Conservation (phyloP, 2,797 vertebrate genomes). For the Odontamblyopus rebecca region DNA sequence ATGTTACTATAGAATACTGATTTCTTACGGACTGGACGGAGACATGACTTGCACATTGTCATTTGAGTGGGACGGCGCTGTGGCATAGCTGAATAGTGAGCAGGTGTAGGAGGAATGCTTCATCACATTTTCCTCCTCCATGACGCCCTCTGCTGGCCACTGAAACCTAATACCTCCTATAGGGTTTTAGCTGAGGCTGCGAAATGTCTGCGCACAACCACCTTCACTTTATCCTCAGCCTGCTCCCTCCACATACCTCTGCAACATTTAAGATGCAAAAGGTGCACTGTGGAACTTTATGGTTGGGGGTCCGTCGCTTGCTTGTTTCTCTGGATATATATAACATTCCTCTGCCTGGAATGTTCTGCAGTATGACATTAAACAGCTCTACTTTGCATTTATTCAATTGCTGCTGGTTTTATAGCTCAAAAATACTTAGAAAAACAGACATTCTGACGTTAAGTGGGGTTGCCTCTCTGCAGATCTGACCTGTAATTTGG, state of each 20-base stretch:
- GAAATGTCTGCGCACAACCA: conserved; percentile 35
- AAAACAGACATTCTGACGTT: too few relatives aligned
- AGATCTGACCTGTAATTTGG: too few relatives aligned
- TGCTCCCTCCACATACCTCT: conserved; percentile 19
- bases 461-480: too few relatives aligned
- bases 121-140: not conserved
- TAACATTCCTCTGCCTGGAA: too few relatives aligned
- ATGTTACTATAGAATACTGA: not conserved
- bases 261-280: not conserved
- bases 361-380: too few relatives aligned
- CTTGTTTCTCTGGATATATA: too few relatives aligned
- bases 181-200: conserved; percentile 28
- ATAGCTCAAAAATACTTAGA: too few relatives aligned
- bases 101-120: conserved; percentile 2
- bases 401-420: too few relatives aligned
- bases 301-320: too few relatives aligned
- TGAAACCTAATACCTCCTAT: conserved; percentile 8
- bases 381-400: too few relatives aligned
- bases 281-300: too few relatives aligned
- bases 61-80: not conserved
- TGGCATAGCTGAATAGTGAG: not conserved
- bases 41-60: not conserved
- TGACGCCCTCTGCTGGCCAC: conserved; percentile 59
- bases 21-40: not conserved
- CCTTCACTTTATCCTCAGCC: conserved; percentile 13